Evolutionary conservation across 2,888 invertebrate genomes (phyloP).

Genomic region (Galeopsomyia nigrocyanea): DNA sequence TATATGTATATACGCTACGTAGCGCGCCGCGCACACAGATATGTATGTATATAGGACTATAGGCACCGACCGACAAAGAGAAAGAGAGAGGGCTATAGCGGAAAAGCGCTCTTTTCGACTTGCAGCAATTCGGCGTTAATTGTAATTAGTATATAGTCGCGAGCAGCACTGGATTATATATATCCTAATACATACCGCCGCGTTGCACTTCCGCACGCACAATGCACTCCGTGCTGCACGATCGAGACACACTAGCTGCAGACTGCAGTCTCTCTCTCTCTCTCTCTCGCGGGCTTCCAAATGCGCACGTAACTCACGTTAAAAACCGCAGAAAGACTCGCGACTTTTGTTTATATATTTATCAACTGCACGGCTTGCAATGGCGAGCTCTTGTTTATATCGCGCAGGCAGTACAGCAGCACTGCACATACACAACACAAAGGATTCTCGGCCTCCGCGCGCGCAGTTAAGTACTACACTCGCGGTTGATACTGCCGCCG

Average conservation of each 20-base stretch:
- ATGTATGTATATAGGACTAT: too few species aligned
- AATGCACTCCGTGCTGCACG: conserved; percentile 4
- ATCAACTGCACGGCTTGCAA: background rate
- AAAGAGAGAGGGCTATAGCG: background rate
- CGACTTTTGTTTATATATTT: conserved; percentile 34
- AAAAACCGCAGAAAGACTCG: background rate
- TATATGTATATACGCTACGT: too few species aligned
- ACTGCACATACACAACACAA: conserved; percentile 11
- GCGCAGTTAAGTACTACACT: background rate
- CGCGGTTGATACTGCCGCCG: too few species aligned
- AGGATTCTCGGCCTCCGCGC: conserved; percentile 8
- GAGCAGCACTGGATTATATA: conserved; percentile 22
- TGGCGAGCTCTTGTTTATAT: conserved; percentile 15
- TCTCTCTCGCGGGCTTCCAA: conserved; percentile 8
- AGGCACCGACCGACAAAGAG: background rate
- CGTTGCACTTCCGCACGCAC: conserved; percentile 5
- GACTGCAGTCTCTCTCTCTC: background rate
- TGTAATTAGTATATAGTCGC: background rate
- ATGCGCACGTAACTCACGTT: too few species aligned
- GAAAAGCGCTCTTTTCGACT: background rate
- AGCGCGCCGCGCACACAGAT: too few species aligned
- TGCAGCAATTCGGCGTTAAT: conserved; percentile 17
- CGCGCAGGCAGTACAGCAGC: background rate
- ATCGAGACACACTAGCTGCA: background rate
- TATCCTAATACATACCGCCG: background rate